Conservation (phyloP, 2,888 invertebrate species). For the Physocephala rufipes region DNA sequence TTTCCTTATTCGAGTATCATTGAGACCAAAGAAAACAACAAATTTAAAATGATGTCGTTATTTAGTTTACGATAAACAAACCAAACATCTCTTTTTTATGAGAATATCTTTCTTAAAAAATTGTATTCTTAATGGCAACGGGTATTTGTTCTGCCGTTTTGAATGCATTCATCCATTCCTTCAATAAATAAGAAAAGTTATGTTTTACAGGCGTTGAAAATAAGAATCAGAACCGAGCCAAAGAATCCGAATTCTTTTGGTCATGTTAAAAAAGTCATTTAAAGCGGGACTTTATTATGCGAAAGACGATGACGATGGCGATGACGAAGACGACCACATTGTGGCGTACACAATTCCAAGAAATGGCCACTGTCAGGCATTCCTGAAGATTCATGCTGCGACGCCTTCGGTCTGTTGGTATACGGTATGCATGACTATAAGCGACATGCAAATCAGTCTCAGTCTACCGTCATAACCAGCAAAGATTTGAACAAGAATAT, state of each 20-base stretch:
- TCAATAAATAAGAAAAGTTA: background rate
- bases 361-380: background rate
- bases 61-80: constrained; percentile 48
- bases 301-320: background rate
- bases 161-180: background rate
- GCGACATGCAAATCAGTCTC: constrained; percentile 27
- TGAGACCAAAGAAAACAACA: constrained; percentile 19
- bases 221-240: too few relatives aligned
- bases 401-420: background rate
- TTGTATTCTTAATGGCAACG: too few relatives aligned
- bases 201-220: background rate
- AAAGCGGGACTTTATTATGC: constrained; percentile 17
- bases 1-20: background rate
- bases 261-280: constrained; percentile 22
- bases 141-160: too few relatives aligned
- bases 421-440: constrained; percentile 15
- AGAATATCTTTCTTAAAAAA: background rate
- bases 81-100: background rate
- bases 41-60: constrained; percentile 46
- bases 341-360: background rate
- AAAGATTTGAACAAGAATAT: background rate
- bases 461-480: constrained; percentile 5
- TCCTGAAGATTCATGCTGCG: constrained; percentile 16
- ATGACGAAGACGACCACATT: background rate
- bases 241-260: background rate